phyloP scores from a whole-genome alignment of 2,888 invertebrate genomes.

The Synanthedon myopaeformis region DNA sequence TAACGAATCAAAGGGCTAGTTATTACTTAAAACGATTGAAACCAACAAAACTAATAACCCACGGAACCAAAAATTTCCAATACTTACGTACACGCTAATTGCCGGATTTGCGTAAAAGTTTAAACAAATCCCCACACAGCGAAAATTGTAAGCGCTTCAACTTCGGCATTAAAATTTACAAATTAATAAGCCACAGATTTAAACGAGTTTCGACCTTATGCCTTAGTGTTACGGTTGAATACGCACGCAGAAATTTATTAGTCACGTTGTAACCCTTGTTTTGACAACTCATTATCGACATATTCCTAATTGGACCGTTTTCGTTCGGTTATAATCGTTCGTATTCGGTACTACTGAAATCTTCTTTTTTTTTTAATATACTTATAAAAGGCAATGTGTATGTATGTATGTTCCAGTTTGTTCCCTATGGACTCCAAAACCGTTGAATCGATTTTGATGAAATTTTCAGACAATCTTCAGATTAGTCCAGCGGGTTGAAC shows the following conservation, averaged over 20 bases:
- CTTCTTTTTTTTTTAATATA: too few relatives aligned
- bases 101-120: conserved; percentile 55
- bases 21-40: background rate
- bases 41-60: conserved; percentile 10
- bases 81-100: conserved; percentile 40
- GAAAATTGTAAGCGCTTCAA: conserved; percentile 53
- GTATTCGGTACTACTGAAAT: conserved; percentile 32
- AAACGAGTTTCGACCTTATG: background rate
- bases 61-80: conserved; percentile 17
- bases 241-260: conserved; percentile 11
- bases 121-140: conserved; percentile 51
- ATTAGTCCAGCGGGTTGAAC: too few relatives aligned
- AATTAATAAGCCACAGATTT: conserved; percentile 6
- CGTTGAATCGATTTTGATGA: too few relatives aligned
- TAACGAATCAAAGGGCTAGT: background rate
- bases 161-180: conserved; percentile 51
- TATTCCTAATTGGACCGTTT: conserved; percentile 52
- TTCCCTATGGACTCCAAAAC: too few relatives aligned
- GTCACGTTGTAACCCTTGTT: conserved; percentile 42
- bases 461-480: too few relatives aligned
- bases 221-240: conserved; percentile 16
- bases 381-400: too few relatives aligned
- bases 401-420: too few relatives aligned
- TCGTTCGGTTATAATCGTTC: conserved; percentile 23
- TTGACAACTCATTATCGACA: conserved; percentile 65